Conservation (phyloP, 1,140 invertebrate genomes). For the Eurosta solidaginis region DNA sequence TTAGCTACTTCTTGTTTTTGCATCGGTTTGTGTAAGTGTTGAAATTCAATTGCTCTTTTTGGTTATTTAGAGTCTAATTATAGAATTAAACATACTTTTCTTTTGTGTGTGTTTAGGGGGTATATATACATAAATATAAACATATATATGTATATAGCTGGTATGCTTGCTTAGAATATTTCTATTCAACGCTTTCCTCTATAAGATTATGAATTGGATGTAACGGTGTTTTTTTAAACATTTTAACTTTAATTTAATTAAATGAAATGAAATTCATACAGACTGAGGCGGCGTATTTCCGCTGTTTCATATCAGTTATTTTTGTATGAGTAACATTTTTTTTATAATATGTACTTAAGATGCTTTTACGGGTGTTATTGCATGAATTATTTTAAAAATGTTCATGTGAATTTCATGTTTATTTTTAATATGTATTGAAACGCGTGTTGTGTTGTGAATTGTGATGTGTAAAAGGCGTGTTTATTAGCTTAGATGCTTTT, state of each 20-base stretch:
- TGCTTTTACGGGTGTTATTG: background rate
- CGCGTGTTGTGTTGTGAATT: constrained; percentile 1
- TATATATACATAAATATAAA: background rate
- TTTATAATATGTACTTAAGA: background rate
- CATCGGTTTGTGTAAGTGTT: background rate
- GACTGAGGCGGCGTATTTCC: background rate
- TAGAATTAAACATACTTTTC: background rate
- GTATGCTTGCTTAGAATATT: constrained; percentile 2
- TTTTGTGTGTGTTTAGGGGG: background rate
- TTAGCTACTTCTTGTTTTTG: background rate
- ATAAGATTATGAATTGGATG: background rate
- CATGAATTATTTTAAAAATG: background rate
- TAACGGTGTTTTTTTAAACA: background rate
- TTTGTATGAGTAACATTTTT: background rate
- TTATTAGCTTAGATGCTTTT: background rate
- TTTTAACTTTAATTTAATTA: background rate
- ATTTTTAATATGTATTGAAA: background rate
- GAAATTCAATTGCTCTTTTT: background rate
- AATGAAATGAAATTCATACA: background rate
- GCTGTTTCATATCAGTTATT: background rate
- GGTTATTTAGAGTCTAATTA: background rate
- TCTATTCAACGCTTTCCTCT: background rate
- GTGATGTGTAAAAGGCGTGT: constrained; percentile 17
- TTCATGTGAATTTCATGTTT: background rate
- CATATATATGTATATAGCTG: too few species aligned